Percentiles rank a stretch among this genome's conserved stretches.
phyloP scores from a whole-genome alignment of 30 jellyfish, hydroid and myxozoan species.

The Haliclystus octoradiatus region DNA sequence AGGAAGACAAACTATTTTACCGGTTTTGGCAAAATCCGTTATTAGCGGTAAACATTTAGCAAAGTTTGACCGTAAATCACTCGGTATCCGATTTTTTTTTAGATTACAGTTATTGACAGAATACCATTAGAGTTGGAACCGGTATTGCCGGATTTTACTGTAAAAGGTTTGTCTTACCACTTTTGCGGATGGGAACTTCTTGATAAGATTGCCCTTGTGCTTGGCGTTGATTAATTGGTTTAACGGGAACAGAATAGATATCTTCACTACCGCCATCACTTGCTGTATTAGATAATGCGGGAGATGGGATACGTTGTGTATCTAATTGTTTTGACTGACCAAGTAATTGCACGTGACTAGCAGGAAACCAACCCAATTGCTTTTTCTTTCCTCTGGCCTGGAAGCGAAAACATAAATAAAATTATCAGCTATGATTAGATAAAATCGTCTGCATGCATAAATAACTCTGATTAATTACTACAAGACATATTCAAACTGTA shows the following conservation, averaged over 20 bases:
- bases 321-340: conserved; percentile 34
- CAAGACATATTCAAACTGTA: no score
- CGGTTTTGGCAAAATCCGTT: no score
- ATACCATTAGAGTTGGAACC: no score
- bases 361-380: conserved; percentile 99
- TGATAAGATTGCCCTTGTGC: conserved; percentile 1
- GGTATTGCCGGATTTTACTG: no score
- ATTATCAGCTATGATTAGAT: neutral
- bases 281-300: conserved; percentile 7
- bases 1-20: no score
- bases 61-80: no score
- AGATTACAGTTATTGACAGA: no score
- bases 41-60: no score
- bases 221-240: conserved; percentile 5
- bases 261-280: conserved; percentile 58
- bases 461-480: no score
- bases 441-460: no score
- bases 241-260: conserved; percentile 65
- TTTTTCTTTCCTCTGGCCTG: conserved; percentile 88
- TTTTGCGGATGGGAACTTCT: neutral
- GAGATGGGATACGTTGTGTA: conserved; percentile 14
- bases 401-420: neutral
- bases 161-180: no score
- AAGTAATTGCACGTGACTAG: conserved; percentile 63
- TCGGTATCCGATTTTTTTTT: no score